phyloP scores from a whole-genome alignment of 2,888 invertebrate species.

The Leptopilina drosophilae region DNA sequence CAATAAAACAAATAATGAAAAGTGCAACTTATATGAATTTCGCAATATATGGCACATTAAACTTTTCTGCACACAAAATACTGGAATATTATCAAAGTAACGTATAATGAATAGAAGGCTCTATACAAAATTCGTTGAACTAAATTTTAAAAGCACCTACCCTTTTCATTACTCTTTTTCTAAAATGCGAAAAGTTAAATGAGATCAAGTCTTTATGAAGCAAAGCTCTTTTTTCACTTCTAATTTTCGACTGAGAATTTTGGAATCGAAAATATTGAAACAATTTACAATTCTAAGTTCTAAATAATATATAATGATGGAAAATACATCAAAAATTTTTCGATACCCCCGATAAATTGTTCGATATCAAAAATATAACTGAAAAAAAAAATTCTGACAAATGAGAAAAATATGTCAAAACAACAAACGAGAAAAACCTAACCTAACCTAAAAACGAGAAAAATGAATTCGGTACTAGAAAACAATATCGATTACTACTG shows the following conservation, averaged over 20 bases:
- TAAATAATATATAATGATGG: no score
- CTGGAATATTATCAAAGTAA: slow-evolving; percentile 10
- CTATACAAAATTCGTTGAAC: not conserved
- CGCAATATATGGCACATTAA: not conserved
- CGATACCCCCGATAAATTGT: no score
- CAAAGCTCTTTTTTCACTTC: no score
- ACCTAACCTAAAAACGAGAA: not conserved
- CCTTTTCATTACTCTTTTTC: not conserved
- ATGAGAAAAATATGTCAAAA: not conserved
- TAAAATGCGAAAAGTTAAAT: not conserved
- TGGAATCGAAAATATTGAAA: no score
- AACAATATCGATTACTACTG: no score
- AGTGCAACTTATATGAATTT: not conserved
- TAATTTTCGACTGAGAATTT: no score
- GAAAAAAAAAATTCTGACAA: not conserved
- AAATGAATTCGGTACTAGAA: not conserved
- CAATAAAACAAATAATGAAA: slow-evolving; percentile 1
- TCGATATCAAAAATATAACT: no score
- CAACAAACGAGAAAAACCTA: not conserved
- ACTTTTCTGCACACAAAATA: not conserved
- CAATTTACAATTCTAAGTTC: no score
- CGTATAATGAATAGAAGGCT: not conserved
- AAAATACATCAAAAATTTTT: no score
- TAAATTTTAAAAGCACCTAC: not conserved
- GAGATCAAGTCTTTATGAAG: no score